A percentile compares a stretch with the other conserved stretches of the same genome.
phyloP scores from a whole-genome alignment of 2,888 invertebrate genomes.

The Sphaerophoria rueppellii region DNA sequence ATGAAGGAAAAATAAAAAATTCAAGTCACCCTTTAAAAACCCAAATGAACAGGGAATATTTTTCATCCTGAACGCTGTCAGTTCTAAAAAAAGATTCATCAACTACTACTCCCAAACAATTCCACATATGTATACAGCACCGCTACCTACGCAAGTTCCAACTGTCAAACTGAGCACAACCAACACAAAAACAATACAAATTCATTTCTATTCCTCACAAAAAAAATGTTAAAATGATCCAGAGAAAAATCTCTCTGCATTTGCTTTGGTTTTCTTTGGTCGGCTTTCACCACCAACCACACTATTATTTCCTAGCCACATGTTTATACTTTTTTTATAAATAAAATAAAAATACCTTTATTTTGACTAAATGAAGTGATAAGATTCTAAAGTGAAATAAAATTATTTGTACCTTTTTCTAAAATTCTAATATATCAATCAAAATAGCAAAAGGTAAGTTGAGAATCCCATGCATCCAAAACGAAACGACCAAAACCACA shows the following conservation, averaged over 20 bases:
- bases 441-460: constrained; percentile 46
- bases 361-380: constrained; percentile 67
- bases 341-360: constrained; percentile 38
- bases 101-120: background rate
- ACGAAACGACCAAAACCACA: background rate
- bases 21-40: too few species aligned
- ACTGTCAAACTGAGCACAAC: constrained; percentile 17
- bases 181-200: constrained; percentile 2
- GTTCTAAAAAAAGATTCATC: background rate
- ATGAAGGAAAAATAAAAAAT: too few species aligned
- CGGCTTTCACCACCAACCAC: constrained; percentile 23
- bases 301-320: constrained; percentile 40
- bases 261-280: constrained; percentile 20
- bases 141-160: background rate
- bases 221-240: constrained; percentile 16
- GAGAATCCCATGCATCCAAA: background rate
- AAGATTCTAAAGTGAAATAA: constrained; percentile 40
- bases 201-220: background rate
- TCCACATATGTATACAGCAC: background rate
- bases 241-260: constrained; percentile 21
- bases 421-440: constrained; percentile 21
- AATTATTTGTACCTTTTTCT: constrained; percentile 48
- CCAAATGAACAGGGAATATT: too few species aligned
- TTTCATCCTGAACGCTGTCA: too few species aligned
- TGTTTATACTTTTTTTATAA: constrained; percentile 62